Evolutionary conservation across 2,797 vertebrate species (phyloP), one percentile per base, ranked within the genome.

Genomic region (Apodemus agrarius): DNA sequence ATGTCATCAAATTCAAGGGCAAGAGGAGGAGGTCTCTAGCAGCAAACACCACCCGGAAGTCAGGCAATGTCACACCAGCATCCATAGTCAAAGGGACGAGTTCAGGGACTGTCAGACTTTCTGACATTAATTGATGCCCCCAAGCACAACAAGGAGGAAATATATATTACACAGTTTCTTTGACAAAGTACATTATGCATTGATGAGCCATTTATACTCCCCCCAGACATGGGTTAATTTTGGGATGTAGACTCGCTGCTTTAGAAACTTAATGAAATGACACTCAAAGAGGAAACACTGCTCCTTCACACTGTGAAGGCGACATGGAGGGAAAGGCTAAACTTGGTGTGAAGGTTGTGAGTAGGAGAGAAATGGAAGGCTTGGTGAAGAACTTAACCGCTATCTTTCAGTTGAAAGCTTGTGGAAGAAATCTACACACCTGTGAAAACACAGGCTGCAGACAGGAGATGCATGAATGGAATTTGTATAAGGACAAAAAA

Each of bases 241-340:
- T 43, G 57, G 91, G 81, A 75, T 96, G 81, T 17, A 87, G 91
- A 31, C 74, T 83, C 74, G 61, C 82, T 88, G 91, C 96, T 95
- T 96, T 86, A 79, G 89, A 96, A 93, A 86, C 93, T 63, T 96
- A 96, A 97, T 93, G 95, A 96, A 96, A 96, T 96, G 97, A 96
- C 95, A 96, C 87, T 97, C 91, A 93, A 90, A 90, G 84, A 43
- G 3, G 90, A 87, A 95, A 76, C 59, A 24, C 24, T 82, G 86
- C 46, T 34, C 24, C 88, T 93, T 93, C 52, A 46, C 24, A 13
- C 21, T 63, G 74, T 86, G 85, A 94, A 84, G 89, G 80, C 57
- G n/a, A 92, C 86, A 79, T 0, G 24, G 86, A 92, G 65, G 67
- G 63, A 93, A 90, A 93, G 91, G 90, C 87, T 95, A 75, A 63